Base-by-base conservation (phyloP, 2,888 invertebrate species). In the Platycnemis pennipes region DNA sequence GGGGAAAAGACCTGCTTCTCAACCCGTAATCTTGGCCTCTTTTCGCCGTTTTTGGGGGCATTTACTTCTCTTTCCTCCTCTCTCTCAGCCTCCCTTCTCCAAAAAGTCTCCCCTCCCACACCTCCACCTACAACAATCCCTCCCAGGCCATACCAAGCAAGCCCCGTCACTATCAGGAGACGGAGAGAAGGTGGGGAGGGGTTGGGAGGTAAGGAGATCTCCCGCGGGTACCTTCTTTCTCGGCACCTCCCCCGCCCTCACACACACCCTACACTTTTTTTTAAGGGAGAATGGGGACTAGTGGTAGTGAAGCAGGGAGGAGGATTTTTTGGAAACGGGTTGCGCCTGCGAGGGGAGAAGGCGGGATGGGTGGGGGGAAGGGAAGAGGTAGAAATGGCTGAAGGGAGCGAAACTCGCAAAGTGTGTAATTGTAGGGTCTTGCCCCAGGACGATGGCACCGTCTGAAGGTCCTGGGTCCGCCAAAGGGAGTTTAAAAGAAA, bases 341-440 rank as follows among this genome's bases (percentile, higher is more conserved):
- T 77, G 77, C 77, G 77, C 37, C 37, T 31, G 77, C 8, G 37
- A 31, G 37, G 77, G 22, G 22, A 26, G 89, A 7, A 22, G 37
- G 53, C 31, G 49, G 13, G 26, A 49, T 49, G 7, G 45, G 45
- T 1, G 53, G n/a, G n/a, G 22, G 22, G 37, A 37, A 56, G 85
- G 44, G 85, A 44, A 26, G 42, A 44, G 44, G 42, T 13, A 22
- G 85, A 86, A 11, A 13, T 19, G 37, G 37, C 44, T 16, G 63
- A 63, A 89, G 89, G 89, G 49, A 89, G 26, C 19, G 89, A 89
- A 42, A 37, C 56, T 88, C 53, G 89, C 89, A 89, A 91, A 91
- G 91, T n/a, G 91, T 91, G 91, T 91, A 91, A 91, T 91, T 91
- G 91, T 49, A 91, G 91, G 91, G 91, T 63, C 63, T 91, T 91